phyloP scores from a whole-genome alignment of 1,140 invertebrate genomes.

The Bombyx mandarina region DNA sequence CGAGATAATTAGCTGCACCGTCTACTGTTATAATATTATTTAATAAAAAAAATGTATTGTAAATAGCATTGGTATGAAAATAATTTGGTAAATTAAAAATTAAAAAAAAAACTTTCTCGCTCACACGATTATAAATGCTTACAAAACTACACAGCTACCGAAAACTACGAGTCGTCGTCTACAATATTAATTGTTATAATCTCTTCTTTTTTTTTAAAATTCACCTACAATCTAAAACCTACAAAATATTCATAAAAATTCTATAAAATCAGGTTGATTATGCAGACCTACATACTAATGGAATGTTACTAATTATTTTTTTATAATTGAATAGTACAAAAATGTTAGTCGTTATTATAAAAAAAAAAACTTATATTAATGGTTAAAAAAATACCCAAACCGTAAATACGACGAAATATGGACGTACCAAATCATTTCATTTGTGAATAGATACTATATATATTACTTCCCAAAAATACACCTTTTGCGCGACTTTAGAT shows the following conservation, averaged over 20 bases:
- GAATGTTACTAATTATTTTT: constrained; percentile 32
- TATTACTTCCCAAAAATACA: too few relatives aligned
- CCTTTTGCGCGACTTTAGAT: too few relatives aligned
- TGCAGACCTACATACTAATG: constrained; percentile 47
- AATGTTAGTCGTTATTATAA: constrained; percentile 18
- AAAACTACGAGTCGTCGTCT: constrained; percentile 13
- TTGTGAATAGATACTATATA: too few relatives aligned
- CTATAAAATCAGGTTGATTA: constrained; percentile 28
- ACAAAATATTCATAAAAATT: constrained; percentile 12
- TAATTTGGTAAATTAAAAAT: constrained; percentile 56
- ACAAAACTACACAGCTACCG: constrained; percentile 17
- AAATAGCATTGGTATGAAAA: constrained; percentile 63
- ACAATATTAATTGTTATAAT: constrained; percentile 14
- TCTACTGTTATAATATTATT: constrained; percentile 31
- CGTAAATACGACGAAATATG: constrained; percentile 36
- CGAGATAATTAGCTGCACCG: constrained; percentile 13
- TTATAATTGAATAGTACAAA: constrained; percentile 2
- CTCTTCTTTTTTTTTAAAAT: constrained; percentile 1
- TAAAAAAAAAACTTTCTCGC: constrained; percentile 4
- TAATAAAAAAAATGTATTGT: constrained; percentile 12
- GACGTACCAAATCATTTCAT: constrained; percentile 19
- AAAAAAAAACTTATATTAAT: constrained; percentile 8
- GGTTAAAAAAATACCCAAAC: constrained; percentile 65
- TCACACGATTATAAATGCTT: constrained; percentile 16
- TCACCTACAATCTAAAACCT: constrained; percentile 6